Evolutionary conservation across 1,140 invertebrate species (phyloP), one percentile per base, ranked within the genome.

Genomic region (Aplysia californica): DNA sequence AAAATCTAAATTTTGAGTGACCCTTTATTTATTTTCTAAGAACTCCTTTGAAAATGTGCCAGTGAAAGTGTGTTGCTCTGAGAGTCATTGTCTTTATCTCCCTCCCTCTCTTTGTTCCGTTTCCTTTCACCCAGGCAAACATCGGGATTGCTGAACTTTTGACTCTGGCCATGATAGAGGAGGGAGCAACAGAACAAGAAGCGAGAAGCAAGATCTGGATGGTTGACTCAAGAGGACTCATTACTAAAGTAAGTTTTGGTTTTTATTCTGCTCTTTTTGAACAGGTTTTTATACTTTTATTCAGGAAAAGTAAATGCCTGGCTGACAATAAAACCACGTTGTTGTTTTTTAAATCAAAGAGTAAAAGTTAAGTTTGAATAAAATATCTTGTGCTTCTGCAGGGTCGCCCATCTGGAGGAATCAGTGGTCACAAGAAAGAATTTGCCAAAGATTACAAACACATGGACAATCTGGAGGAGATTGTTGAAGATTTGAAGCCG

Each of bases 81-180:
- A n/a, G n/a, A n/a, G n/a, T n/a, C n/a, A n/a, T n/a, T n/a, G n/a
- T n/a, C n/a, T n/a, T n/a, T n/a, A n/a, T n/a, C n/a, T n/a, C n/a
- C n/a, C n/a, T n/a, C n/a, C n/a, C n/a, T n/a, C n/a, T n/a, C n/a
- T n/a, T n/a, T n/a, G n/a, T n/a, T n/a, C n/a, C n/a, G n/a, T n/a
- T n/a, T n/a, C n/a, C n/a, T n/a, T n/a, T n/a, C n/a, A n/a, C n/a
- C 20, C 65, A 90, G 87, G 89, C 89, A 33, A 86, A 87, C 35
- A 87, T 89, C 71, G 89, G 89, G n/a, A 90, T 90, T 29, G 89
- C 89, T n/a, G 81, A 85, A 35, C 65, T 90, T 20, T 70, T 90
- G n/a, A 78, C 84, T 1, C 68, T 85, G 73, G 87, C 88, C 0
- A 88, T 90, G 83, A 76, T 79, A 39, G 80, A 83, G 65, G 84